These are phyloP conservation scores for Onychomys arenicola DNA, from an alignment of 2,797 vertebrate genomes.

Conservation along the genomic window DNA sequence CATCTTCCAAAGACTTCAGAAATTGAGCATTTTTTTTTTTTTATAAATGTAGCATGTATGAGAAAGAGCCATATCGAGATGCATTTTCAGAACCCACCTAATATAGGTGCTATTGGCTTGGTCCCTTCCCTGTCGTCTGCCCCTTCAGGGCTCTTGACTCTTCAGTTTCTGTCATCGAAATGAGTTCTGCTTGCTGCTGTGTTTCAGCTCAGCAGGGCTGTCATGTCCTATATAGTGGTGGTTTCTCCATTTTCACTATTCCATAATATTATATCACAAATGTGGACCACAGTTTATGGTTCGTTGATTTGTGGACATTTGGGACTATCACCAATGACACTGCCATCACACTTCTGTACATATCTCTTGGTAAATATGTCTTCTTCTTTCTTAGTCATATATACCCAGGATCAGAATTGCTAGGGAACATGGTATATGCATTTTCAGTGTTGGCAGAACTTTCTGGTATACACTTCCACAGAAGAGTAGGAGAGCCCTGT, in stretches of 20 bases:
- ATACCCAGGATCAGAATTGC: background rate
- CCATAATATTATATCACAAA: background rate
- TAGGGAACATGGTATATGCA: background rate
- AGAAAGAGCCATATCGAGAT: background rate
- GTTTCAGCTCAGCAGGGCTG: background rate
- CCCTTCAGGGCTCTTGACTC: too few species aligned
- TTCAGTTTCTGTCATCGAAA: background rate
- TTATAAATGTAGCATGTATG: background rate
- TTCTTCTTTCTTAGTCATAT: background rate
- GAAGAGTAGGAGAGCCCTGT: background rate
- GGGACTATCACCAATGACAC: background rate
- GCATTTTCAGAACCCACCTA: background rate
- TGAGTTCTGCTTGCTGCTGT: background rate
- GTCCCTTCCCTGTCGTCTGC: background rate
- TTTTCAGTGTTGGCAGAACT: background rate
- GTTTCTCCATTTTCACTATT: slow-evolving; percentile 2
- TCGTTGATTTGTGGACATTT: background rate
- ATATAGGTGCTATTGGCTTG: background rate
- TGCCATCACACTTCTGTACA: background rate
- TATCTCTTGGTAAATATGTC: background rate
- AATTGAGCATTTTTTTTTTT: background rate
- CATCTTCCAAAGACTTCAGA: slow-evolving; percentile 11
- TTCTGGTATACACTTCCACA: background rate
- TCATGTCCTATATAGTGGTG: background rate
- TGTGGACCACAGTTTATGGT: background rate